Evolutionary conservation across 1,140 invertebrate genomes (phyloP), one percentile per base, ranked within the genome.

Genomic region (Drosophila tropicalis): DNA sequence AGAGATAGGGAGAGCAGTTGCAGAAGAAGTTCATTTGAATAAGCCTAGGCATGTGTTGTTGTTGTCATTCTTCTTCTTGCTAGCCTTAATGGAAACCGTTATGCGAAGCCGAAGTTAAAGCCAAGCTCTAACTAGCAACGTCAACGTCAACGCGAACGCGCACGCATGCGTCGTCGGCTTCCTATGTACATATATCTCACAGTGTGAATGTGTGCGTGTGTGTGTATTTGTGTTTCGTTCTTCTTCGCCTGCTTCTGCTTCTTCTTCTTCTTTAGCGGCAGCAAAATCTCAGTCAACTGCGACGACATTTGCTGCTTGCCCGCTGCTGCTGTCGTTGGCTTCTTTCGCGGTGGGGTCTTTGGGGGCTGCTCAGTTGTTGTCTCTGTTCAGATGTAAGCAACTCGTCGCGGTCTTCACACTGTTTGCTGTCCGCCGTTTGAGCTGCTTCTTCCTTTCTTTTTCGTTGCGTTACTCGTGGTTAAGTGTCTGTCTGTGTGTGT

Each of bases 71-170:
- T 89, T 84, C 70, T 81, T 70, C 76, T 71, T 80, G 85, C 71
- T 90, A 89, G 87, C 87, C 89, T 90, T 90, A 90, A 90, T 90
- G 87, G 73, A 87, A 90, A 90, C 87, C 87, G 87, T 90, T 90
- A 90, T 90, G 87, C 87, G 81, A 65, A 36, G 68, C 41, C 64
- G 54, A 32, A 13, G 81, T 25, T 61, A 22, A 40, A 13, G 70
- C 61, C 63, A 51, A 47, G 60, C 56, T 63, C 58, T 69, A 69
- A 63, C 67, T 47, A 65, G 64, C 64, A 72, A 40, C 62, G 62
- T 25, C 62, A 51, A 41, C 67, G 47, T 25, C 81, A 51, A 54
- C 69, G 36, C 55, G 32, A 64, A 67, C 58, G 72, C 70, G 76
- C 86, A 89, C 85, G 84, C 84, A 90, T 89, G 84, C 84, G 84